Evolutionary conservation across 2,888 invertebrate genomes (phyloP).

Genomic region (Eupeodes luniger): DNA sequence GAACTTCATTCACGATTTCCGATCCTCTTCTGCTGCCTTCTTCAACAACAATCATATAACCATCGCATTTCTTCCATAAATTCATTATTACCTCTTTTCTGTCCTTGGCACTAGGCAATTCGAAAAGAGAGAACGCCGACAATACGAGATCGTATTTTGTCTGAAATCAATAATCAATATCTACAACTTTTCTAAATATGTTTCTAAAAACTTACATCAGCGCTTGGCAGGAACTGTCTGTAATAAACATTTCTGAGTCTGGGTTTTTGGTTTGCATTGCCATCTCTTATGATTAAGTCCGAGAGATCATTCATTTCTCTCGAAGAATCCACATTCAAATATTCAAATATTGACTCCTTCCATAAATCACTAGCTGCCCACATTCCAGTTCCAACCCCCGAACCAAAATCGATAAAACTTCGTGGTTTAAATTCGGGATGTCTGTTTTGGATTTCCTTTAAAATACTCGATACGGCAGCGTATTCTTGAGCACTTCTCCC

Average conservation of each 20-base stretch:
- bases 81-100: conserved; percentile 90
- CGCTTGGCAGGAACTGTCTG: conserved; percentile 92
- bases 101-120: conserved; percentile 88
- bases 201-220: conserved; percentile 76
- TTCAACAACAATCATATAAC: conserved; percentile 93
- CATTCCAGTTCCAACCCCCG: conserved; percentile 93
- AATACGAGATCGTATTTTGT: conserved; percentile 91
- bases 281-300: conserved; percentile 88
- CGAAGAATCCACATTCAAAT: conserved; percentile 93
- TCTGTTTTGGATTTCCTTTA: conserved; percentile 89
- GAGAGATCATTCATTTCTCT: conserved; percentile 92
- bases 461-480: conserved; percentile 88
- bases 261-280: conserved; percentile 87
- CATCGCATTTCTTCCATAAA: conserved; percentile 94
- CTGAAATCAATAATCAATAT: conserved; percentile 78
- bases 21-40: conserved; percentile 93
- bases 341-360: conserved; percentile 90
- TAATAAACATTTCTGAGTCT: conserved; percentile 88
- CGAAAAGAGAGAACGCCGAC: conserved; percentile 92
- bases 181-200: no score
- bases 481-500: conserved; percentile 90
- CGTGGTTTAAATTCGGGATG: conserved; percentile 89
- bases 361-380: conserved; percentile 93
- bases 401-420: conserved; percentile 95
- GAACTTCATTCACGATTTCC: conserved; percentile 91